phyloP scores from a whole-genome alignment of 2,888 invertebrate species.

The Panzeria rudis region DNA sequence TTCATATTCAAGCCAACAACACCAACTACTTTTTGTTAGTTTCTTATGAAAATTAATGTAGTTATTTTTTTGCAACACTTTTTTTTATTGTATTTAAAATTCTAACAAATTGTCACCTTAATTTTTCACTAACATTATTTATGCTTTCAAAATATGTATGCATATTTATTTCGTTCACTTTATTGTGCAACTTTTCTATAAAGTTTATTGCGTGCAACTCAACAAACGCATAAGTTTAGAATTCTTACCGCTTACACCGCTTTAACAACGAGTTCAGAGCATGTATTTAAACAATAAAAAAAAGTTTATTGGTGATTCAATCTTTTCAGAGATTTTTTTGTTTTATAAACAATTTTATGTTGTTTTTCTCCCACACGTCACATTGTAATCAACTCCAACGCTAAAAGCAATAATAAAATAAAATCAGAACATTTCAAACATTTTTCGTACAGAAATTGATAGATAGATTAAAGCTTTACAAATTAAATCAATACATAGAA shows the following conservation, averaged over 20 bases:
- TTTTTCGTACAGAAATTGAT: slow-evolving; percentile 20
- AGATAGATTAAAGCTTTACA: slow-evolving; percentile 52
- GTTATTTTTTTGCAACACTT: slow-evolving; percentile 1
- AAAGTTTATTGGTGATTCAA: slow-evolving; percentile 65
- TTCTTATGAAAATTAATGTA: slow-evolving; percentile 17
- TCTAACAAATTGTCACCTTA: slow-evolving; percentile 69
- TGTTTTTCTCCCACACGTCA: slow-evolving; percentile 67
- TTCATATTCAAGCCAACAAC: neutral
- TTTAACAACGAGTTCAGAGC: slow-evolving; percentile 7
- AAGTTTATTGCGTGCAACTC: slow-evolving; percentile 61
- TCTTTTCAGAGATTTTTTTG: slow-evolving; percentile 33
- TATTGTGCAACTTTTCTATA: slow-evolving; percentile 41
- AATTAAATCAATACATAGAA: slow-evolving; percentile 39
- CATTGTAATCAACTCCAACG: slow-evolving; percentile 72
- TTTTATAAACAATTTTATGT: slow-evolving; percentile 21
- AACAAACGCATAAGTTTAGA: slow-evolving; percentile 22
- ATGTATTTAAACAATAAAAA: slow-evolving; percentile 41
- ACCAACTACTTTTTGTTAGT: neutral
- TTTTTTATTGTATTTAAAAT: slow-evolving; percentile 43
- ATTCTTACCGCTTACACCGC: neutral
- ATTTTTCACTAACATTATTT: slow-evolving; percentile 55
- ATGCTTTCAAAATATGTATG: neutral
- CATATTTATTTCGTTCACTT: neutral
- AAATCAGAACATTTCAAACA: slow-evolving; percentile 43
- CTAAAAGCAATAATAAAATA: slow-evolving; percentile 50